Evolutionary conservation across 2,113 vertebrate genomes (phyloP), one percentile per base, ranked within the genome.

Genomic region (Sapayoa aenigma): DNA sequence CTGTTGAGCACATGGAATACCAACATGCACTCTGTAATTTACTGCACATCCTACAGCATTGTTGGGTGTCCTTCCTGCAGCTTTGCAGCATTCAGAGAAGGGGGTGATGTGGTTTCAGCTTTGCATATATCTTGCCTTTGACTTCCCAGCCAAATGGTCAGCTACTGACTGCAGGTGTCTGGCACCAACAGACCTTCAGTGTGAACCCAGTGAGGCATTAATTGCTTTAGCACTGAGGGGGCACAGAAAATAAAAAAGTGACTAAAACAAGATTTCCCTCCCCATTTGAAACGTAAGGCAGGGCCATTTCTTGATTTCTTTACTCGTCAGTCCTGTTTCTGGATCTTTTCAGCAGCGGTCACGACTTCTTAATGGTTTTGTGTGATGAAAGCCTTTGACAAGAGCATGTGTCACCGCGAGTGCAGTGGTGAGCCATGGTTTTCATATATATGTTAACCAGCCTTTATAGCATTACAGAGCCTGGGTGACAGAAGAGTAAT

Each of bases 391-490:
- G 72, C 35, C 52, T 90, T 89, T 94, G 85, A 94, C 79, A 93
- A 86, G 73, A 88, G 27, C 56, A 88, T 15, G 47, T 83, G 84
- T 90, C 85, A 94, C 50, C 37, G 25, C 53, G 59, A 95, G 47
- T 21, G 2, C 82, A 59, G 79, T 8, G 52, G 89, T 95, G 93
- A 96, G 74, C 69, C 91, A 95, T 85, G 89, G 84, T 59, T 94
- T 95, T 97, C 95, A 96, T 95, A 94, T 94, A 79, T 94, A 97
- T 93, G 89, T 84, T 95, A 96, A 95, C 88, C 80, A 92, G 72
- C 68, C 56, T 72, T 86, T 68, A 93, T 5, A 93, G 92, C 75
- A 82, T 85, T 68, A 69, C 4, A 0, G 44, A 68, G 68, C 52
- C 68, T 35, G 52, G 68, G 76, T 89, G 93, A 93, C 83, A 95